Percentiles rank a stretch among this genome's conserved stretches.
phyloP scores from a whole-genome alignment of 1,140 invertebrate species.

The Mizuhopecten yessoensis region DNA sequence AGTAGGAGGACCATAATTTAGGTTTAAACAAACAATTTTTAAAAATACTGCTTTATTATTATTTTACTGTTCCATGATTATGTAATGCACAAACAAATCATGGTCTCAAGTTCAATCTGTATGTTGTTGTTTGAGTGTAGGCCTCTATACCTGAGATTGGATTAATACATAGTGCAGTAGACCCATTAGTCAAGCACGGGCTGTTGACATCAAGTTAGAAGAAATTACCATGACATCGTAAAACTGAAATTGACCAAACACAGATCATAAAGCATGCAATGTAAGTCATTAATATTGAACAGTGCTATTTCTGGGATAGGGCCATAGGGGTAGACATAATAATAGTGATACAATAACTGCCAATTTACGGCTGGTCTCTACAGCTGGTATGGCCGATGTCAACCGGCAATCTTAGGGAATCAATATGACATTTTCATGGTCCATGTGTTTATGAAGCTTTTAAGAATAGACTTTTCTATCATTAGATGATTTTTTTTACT shows the following conservation, averaged over 20 bases:
- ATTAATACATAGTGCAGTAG: neutral
- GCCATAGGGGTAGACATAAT: constrained; percentile 20
- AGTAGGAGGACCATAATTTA: too few relatives aligned
- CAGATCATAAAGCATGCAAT: constrained; percentile 27
- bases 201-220: neutral
- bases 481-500: neutral
- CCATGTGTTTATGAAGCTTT: constrained; percentile 16
- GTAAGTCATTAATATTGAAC: constrained; percentile 1
- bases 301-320: neutral
- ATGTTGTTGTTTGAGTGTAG: too few relatives aligned
- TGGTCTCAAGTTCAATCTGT: too few relatives aligned
- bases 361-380: neutral
- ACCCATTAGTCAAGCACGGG: neutral
- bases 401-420: constrained; percentile 3
- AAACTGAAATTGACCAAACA: constrained; percentile 28
- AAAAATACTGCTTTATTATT: too few relatives aligned
- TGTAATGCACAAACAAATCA: too few relatives aligned
- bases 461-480: constrained; percentile 15
- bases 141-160: neutral
- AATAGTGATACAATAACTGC: neutral
- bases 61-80: too few relatives aligned
- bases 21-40: too few relatives aligned
- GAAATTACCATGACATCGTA: constrained; percentile 27
- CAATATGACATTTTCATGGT: constrained; percentile 21
- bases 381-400: neutral